These are phyloP conservation scores for Holocentrus rufus DNA, from an alignment of 2,797 vertebrate genomes.

Conservation along the genomic window DNA sequence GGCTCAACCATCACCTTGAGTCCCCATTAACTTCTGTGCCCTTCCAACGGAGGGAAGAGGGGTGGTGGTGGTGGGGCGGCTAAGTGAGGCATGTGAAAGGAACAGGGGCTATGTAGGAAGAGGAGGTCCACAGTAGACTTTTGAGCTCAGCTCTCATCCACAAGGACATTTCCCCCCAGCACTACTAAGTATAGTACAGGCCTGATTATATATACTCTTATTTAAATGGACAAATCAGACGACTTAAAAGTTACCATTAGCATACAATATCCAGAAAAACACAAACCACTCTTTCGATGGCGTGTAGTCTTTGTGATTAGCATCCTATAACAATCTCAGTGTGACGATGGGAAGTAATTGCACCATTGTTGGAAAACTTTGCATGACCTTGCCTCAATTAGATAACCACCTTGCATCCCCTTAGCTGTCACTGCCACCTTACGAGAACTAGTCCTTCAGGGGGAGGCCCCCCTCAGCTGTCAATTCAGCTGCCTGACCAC, in stretches of 20 bases:
- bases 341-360: neutral
- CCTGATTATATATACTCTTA: neutral
- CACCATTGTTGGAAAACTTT: slow-evolving; percentile 20
- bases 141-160: slow-evolving; percentile 2
- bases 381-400: slow-evolving; percentile 53
- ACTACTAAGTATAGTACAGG: neutral
- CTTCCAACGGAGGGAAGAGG: slow-evolving; percentile 42
- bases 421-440: slow-evolving; percentile 54
- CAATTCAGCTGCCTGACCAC: slow-evolving; percentile 40
- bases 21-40: slow-evolving; percentile 51
- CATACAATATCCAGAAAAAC: neutral
- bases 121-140: slow-evolving; percentile 5
- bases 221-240: neutral
- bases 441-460: slow-evolving; percentile 47
- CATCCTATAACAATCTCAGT: neutral
- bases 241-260: neutral
- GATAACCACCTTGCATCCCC: slow-evolving; percentile 44
- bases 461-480: slow-evolving; percentile 39
- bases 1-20: slow-evolving; percentile 34
- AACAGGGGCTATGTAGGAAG: slow-evolving; percentile 1
- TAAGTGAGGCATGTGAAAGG: slow-evolving; percentile 14
- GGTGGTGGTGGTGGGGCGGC: slow-evolving; percentile 1
- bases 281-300: neutral
- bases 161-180: neutral
- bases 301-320: neutral